Percentiles rank a stretch among this genome's conserved stretches.
Evolutionary conservation across 2,113 vertebrate genomes (phyloP).

Genomic region (Cephalopterus ornatus): DNA sequence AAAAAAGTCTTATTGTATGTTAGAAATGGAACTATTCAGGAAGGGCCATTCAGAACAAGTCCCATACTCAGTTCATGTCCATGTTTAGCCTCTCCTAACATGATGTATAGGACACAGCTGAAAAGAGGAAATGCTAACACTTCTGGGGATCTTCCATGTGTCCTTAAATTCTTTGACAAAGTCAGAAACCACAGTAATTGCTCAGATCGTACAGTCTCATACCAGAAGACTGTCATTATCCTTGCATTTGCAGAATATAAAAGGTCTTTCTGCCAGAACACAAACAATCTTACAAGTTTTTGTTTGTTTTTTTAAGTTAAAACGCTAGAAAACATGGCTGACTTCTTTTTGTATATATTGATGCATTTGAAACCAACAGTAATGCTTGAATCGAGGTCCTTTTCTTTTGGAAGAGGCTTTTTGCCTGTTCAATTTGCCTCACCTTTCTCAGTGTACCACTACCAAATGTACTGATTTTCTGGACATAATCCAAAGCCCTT

Average conservation of each 20-base stretch:
- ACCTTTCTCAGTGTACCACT: not conserved
- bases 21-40: not conserved
- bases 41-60: not conserved
- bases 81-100: not conserved
- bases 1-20: not conserved
- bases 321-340: not conserved
- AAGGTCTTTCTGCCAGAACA: not conserved
- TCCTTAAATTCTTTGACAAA: not conserved
- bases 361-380: not conserved
- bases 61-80: not conserved
- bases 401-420: not conserved
- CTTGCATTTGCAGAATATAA: not conserved
- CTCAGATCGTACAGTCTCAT: not conserved
- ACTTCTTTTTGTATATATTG: not conserved
- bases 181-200: not conserved
- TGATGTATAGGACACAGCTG: not conserved
- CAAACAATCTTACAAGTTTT: not conserved
- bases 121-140: not conserved
- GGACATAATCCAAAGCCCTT: not conserved
- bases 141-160: not conserved
- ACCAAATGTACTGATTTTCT: not conserved
- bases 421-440: not conserved
- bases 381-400: not conserved
- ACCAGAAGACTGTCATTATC: not conserved
- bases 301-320: not conserved